Evolutionary conservation across 2,797 vertebrate species (phyloP).

Genomic region (Pogoniulus pusillus): DNA sequence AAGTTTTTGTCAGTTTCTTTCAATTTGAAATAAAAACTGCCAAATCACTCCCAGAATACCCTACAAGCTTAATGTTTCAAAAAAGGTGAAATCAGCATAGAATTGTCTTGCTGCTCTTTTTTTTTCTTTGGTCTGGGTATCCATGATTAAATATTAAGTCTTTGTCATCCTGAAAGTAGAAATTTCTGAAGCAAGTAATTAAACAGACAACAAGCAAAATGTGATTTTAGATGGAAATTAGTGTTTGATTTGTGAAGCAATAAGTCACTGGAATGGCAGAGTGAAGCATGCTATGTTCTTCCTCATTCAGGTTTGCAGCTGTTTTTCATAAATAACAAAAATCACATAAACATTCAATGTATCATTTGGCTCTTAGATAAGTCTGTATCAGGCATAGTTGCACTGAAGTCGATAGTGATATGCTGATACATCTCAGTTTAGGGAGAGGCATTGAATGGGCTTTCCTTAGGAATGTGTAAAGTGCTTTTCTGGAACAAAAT

Average conservation of each 20-base stretch:
- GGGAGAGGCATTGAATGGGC: not conserved
- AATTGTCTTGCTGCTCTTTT: not conserved
- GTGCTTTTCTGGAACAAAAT: not conserved
- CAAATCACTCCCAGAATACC: not conserved
- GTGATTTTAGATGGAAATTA: not conserved
- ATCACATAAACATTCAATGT: not conserved
- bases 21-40: not conserved
- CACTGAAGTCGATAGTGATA: not conserved
- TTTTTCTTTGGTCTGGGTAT: not conserved
- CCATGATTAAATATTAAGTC: not conserved
- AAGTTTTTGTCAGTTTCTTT: not conserved
- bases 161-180: not conserved
- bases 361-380: not conserved
- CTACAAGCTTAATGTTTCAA: not conserved
- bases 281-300: not conserved
- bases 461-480: not conserved
- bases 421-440: not conserved
- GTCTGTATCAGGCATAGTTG: not conserved
- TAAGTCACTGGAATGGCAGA: not conserved
- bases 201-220: not conserved
- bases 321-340: not conserved
- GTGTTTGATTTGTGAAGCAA: not conserved
- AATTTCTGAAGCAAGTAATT: not conserved
- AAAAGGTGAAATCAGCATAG: not conserved
- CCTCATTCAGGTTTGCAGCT: not conserved